These are phyloP conservation scores for Pristionchus fissidentatus DNA, from an alignment of 2,888 invertebrate genomes.

Conservation along the genomic window DNA sequence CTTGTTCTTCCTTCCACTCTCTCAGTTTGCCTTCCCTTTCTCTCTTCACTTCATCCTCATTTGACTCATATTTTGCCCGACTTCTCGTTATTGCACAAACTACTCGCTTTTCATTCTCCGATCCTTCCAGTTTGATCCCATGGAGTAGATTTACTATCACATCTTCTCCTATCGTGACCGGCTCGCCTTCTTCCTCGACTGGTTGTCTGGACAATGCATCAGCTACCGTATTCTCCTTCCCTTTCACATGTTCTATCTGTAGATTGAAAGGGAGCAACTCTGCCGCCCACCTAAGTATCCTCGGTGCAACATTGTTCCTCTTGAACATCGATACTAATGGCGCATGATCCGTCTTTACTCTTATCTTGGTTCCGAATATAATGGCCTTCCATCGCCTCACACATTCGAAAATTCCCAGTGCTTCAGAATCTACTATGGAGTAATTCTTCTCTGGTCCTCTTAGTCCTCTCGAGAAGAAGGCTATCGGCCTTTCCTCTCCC, in stretches of 20 bases:
- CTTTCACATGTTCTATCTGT: background rate
- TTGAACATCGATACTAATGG: background rate
- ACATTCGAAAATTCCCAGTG: background rate
- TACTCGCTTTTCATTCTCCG: background rate
- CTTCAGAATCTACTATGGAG: background rate
- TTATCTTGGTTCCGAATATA: background rate
- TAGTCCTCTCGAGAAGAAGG: background rate
- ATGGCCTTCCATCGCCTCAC: background rate
- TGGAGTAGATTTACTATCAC: background rate
- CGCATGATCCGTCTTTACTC: background rate
- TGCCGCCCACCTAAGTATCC: background rate
- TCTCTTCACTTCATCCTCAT: background rate
- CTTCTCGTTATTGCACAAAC: too few relatives aligned
- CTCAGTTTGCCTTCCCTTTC: background rate
- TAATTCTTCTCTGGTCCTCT: background rate
- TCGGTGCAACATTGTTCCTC: background rate
- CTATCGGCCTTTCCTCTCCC: background rate
- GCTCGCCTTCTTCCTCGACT: background rate
- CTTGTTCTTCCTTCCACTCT: background rate
- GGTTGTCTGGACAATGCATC: background rate
- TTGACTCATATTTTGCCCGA: too few relatives aligned
- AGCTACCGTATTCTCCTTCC: background rate
- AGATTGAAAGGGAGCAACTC: background rate
- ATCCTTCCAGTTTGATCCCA: background rate
- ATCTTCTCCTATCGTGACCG: background rate